Evolutionary conservation across 1,140 invertebrate genomes (phyloP).

Genomic region (Coenobita brevimanus): DNA sequence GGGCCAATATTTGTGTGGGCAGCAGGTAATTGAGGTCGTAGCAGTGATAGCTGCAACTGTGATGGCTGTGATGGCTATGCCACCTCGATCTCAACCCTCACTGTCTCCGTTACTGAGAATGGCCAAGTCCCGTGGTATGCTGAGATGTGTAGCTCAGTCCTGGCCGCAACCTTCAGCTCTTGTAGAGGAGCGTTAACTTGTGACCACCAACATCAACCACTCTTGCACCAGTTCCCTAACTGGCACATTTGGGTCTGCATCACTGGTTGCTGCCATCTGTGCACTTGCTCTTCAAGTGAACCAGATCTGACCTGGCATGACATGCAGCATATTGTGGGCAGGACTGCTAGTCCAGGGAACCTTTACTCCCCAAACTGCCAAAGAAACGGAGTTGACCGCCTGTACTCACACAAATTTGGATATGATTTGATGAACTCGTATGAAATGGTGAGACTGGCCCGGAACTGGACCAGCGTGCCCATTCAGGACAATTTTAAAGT

Average conservation of each 20-base stretch:
- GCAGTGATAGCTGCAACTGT: conserved; percentile 97
- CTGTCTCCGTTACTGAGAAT: conserved; percentile 95
- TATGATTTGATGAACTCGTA: too few relatives aligned
- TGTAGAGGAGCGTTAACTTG: conserved; percentile 81
- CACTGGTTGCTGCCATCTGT: conserved; percentile 95
- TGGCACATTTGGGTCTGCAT: conserved; percentile 96
- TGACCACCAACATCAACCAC: conserved; percentile 97
- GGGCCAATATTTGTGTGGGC: conserved; percentile 99
- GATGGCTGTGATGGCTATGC: conserved; percentile 98
- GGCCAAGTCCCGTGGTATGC: conserved; percentile 96
- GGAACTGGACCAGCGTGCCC: too few relatives aligned
- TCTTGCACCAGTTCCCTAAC: conserved; percentile 90
- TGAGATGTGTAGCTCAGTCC: conserved; percentile 93
- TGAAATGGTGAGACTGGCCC: too few relatives aligned
- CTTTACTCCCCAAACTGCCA: too few relatives aligned
- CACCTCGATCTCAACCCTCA: conserved; percentile 98
- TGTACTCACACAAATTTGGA: too few relatives aligned
- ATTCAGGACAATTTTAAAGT: too few relatives aligned
- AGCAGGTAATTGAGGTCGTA: conserved; percentile 96
- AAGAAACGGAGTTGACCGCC: too few relatives aligned
- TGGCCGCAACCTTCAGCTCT: conserved; percentile 98
- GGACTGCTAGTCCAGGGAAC: too few relatives aligned
- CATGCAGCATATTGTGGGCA: too few relatives aligned
- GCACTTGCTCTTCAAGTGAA: conserved; percentile 85
- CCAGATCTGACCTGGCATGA: too few relatives aligned